Percentiles rank a stretch among this genome's conserved stretches.
Evolutionary conservation across 1,140 invertebrate genomes (phyloP).

Genomic region (Hermetia illucens): DNA sequence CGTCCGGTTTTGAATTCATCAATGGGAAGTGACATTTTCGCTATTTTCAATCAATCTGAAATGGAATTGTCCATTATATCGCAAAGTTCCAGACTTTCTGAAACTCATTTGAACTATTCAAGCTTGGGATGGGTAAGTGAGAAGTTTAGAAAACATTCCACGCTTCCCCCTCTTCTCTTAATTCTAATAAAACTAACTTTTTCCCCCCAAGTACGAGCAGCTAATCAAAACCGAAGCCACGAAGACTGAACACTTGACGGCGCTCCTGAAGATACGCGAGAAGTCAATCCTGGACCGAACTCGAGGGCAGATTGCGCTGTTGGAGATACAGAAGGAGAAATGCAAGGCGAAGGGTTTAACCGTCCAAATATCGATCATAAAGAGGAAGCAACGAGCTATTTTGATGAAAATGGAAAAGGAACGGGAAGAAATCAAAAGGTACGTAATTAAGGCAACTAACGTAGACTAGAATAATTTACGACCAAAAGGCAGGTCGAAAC

Average conservation of each 20-base stretch:
- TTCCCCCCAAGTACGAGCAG: conserved; percentile 7
- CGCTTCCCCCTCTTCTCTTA: conserved; percentile 3
- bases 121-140: conserved; percentile 11
- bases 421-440: conserved; percentile 12
- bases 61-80: conserved; percentile 2
- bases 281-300: conserved; percentile 14
- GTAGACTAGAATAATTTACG: not conserved
- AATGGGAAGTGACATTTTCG: conserved; percentile 8
- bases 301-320: conserved; percentile 16
- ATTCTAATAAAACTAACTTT: no score
- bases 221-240: conserved; percentile 10
- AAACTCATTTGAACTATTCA: conserved; percentile 10
- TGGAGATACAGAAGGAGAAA: conserved; percentile 15
- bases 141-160: not conserved
- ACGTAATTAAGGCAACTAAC: not conserved
- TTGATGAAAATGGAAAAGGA: conserved; percentile 13
- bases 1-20: conserved; percentile 3
- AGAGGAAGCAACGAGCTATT: conserved; percentile 14
- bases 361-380: conserved; percentile 7
- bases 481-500: no score
- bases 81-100: conserved; percentile 6
- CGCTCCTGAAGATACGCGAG: conserved; percentile 13
- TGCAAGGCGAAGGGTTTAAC: conserved; percentile 11
- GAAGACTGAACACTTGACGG: conserved; percentile 9
- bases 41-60: conserved; percentile 8